Evolutionary conservation across 2,113 vertebrate genomes (phyloP), one percentile per base, ranked within the genome.

Genomic region (Grammomys surdaster): DNA sequence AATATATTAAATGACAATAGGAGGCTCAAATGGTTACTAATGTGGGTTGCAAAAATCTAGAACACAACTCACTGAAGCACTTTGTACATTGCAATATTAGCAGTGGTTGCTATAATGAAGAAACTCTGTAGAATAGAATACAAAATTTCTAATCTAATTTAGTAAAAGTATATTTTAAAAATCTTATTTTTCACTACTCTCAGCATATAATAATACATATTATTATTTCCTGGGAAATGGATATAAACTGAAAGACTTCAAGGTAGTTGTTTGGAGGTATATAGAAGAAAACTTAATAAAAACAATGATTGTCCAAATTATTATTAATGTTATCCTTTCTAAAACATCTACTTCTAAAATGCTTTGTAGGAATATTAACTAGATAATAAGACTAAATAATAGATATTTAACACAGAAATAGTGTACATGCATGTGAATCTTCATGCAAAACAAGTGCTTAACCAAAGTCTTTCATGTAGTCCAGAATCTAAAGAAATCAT

Each of bases 271-370:
- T 31, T 28, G 54, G 80, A 93, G 16, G 95, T 94, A 93, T 85
- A 76, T 7, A 69, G 19, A 17, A 92, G 33, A 92, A 87, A 94
- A 78, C 0, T 73, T 63, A 78, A 91, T 24, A 13, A 84, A 95
- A 84, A 69, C 7, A 65, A 7, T 54, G 73, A 91, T 78, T 33
- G 13, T 33, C 0, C 54, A 86, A 85, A 63, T 48, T 40, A 48
- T 82, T 93, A 36, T 80, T 56, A 56, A 56, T 69, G 43, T 40
- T 93, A 88, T 46, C 10, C 10, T 93, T 95, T 70, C 82, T 26
- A 96, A 92, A 92, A 82, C 36, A 89, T 58, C 43, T 96, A 33
- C 65, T 10, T 91, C 26, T 40, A 77, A 94, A 67, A 19, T 78
- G 13, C 20, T 69, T 12, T 90, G 48, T 77, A 65, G n/a, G 76